These are phyloP conservation scores for Sitophilus oryzae DNA, from an alignment of 1,140 invertebrate species.

Conservation along the genomic window DNA sequence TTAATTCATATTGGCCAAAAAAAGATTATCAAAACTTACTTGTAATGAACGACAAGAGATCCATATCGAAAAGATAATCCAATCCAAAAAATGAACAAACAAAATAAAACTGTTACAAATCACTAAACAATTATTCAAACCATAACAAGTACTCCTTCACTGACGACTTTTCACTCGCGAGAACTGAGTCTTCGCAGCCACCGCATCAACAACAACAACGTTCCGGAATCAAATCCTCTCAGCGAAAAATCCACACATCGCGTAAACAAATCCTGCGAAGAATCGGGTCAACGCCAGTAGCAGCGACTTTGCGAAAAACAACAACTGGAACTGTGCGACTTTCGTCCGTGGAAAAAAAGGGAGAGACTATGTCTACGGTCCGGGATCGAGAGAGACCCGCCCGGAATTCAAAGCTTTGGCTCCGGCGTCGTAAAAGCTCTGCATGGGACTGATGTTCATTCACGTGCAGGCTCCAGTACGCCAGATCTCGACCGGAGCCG, in stretches of 20 bases:
- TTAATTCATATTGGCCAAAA: too few relatives aligned
- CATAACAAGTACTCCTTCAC: slow-evolving; percentile 6
- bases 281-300: neutral
- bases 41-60: slow-evolving; percentile 7
- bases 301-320: neutral
- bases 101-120: slow-evolving; percentile 6
- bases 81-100: slow-evolving; percentile 6
- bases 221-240: neutral
- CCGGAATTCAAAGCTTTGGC: slow-evolving; percentile 21
- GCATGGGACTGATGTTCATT: slow-evolving; percentile 29
- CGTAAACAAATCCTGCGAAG: neutral
- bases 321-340: too few relatives aligned
- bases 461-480: slow-evolving; percentile 30
- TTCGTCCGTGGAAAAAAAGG: too few relatives aligned
- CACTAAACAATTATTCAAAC: slow-evolving; percentile 7
- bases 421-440: slow-evolving; percentile 24
- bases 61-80: slow-evolving; percentile 7
- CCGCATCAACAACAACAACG: too few relatives aligned
- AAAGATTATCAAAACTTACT: too few relatives aligned
- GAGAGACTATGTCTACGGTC: slow-evolving; percentile 12
- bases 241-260: neutral
- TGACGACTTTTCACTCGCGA: too few relatives aligned
- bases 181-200: too few relatives aligned
- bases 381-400: slow-evolving; percentile 20
- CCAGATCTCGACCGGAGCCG: slow-evolving; percentile 21